These are phyloP conservation scores for Tringa solitaria DNA, from an alignment of 2,113 vertebrate genomes.

Conservation along the genomic window DNA sequence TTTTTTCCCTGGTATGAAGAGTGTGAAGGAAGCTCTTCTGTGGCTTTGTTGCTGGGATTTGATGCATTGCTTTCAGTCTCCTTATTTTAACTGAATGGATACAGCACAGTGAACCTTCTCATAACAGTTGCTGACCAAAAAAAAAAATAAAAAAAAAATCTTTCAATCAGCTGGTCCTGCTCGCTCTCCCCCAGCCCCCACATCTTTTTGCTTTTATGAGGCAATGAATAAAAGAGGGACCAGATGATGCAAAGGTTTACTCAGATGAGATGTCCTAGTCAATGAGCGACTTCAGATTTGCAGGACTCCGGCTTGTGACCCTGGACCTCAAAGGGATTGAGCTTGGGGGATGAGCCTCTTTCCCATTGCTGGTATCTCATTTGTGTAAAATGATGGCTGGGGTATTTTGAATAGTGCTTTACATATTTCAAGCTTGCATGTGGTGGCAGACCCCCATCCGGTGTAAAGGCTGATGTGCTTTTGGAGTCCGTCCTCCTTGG, in stretches of 20 bases:
- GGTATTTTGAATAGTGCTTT: neutral
- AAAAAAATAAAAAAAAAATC: neutral
- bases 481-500: fast-evolving
- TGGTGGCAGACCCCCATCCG: neutral
- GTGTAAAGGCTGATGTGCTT: neutral
- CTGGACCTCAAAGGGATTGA: neutral
- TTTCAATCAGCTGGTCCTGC: neutral
- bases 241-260: constrained; percentile 4
- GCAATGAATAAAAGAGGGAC: constrained; percentile 12
- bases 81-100: constrained; percentile 15
- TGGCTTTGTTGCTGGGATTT: neutral
- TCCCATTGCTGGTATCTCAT: neutral
- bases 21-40: neutral
- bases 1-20: neutral
- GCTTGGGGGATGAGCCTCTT: neutral
- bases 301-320: fast-evolving
- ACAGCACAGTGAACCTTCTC: constrained; percentile 31
- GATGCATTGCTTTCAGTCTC: constrained; percentile 33
- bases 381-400: neutral
- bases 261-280: neutral
- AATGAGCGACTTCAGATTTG: neutral
- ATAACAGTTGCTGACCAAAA: constrained; percentile 14
- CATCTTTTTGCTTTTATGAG: constrained; percentile 22
- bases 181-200: neutral
- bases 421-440: neutral